These are phyloP conservation scores for Pseudoips prasinana DNA, from an alignment of 2,888 invertebrate genomes.

Conservation along the genomic window DNA sequence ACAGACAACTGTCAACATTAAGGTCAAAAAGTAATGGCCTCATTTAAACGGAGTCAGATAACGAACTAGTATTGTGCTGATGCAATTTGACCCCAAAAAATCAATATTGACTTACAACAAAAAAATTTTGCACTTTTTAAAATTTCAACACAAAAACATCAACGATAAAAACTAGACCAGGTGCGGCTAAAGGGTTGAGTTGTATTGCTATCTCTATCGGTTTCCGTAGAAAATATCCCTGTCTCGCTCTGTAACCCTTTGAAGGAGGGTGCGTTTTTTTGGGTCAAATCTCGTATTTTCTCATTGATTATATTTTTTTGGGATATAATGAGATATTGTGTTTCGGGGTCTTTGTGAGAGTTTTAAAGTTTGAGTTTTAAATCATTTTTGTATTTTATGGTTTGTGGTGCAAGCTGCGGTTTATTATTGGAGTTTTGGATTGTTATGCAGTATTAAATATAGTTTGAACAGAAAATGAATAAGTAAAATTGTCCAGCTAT, in stretches of 20 bases:
- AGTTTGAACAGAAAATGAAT: too few species aligned
- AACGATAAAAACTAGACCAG: constrained; percentile 63
- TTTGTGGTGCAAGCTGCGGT: constrained; percentile 28
- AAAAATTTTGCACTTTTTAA: constrained; percentile 77
- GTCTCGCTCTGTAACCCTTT: constrained; percentile 70
- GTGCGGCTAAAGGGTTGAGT: constrained; percentile 74
- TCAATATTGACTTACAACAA: constrained; percentile 76
- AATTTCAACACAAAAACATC: constrained; percentile 60
- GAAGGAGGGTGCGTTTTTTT: constrained; percentile 66
- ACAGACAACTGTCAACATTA: constrained; percentile 38
- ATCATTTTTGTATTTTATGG: constrained; percentile 36
- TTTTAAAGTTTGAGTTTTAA: constrained; percentile 50
- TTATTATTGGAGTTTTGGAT: constrained; percentile 14
- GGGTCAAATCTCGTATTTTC: constrained; percentile 76
- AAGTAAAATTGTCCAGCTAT: too few species aligned
- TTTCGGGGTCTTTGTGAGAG: constrained; percentile 54
- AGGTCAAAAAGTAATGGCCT: constrained; percentile 61
- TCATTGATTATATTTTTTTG: constrained; percentile 66
- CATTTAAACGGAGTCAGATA: constrained; percentile 61
- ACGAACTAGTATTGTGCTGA: constrained; percentile 65
- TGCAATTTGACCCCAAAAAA: constrained; percentile 61
- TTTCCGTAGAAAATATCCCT: constrained; percentile 21
- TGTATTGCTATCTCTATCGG: constrained; percentile 41
- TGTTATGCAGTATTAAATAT: constrained; percentile 9
- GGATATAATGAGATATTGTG: constrained; percentile 77